phyloP scores from a whole-genome alignment of 2,797 vertebrate genomes.

The Vipera ursinii region DNA sequence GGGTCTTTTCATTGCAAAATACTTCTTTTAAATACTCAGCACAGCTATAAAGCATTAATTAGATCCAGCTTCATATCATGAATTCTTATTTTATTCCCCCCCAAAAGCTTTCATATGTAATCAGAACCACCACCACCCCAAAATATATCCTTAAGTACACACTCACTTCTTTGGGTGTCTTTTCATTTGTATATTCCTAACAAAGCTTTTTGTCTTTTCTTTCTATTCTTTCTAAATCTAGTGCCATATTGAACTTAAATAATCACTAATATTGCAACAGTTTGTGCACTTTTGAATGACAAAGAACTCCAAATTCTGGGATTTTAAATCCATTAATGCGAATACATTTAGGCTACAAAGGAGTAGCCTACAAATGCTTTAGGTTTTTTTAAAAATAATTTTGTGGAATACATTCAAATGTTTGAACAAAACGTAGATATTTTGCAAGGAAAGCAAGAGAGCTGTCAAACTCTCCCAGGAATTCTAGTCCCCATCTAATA shows the following conservation, averaged over 20 bases:
- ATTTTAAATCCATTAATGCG: background rate
- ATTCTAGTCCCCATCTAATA: conserved; percentile 53
- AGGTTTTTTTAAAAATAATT: background rate
- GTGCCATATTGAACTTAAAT: background rate
- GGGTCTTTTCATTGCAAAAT: background rate
- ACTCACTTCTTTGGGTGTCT: background rate
- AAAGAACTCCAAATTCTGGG: background rate
- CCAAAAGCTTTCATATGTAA: background rate
- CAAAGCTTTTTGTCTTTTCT: background rate
- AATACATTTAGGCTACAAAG: background rate
- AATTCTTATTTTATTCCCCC: background rate
- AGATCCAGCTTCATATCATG: background rate
- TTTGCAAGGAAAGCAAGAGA: conserved; percentile 49
- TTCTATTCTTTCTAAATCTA: background rate
- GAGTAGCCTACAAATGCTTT: background rate
- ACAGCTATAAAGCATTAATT: background rate
- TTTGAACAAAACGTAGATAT: conserved; percentile 49
- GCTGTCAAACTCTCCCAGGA: conserved; percentile 47
- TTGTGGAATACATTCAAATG: conserved; percentile 39
- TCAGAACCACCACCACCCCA: accelerated
- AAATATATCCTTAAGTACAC: background rate
- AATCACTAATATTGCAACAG: background rate
- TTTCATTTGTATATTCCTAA: background rate
- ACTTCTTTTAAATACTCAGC: background rate
- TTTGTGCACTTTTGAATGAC: background rate